Evolutionary conservation across 1,140 invertebrate species (phyloP), one percentile per base, ranked within the genome.

Genomic region (Sarcophaga bullata): DNA sequence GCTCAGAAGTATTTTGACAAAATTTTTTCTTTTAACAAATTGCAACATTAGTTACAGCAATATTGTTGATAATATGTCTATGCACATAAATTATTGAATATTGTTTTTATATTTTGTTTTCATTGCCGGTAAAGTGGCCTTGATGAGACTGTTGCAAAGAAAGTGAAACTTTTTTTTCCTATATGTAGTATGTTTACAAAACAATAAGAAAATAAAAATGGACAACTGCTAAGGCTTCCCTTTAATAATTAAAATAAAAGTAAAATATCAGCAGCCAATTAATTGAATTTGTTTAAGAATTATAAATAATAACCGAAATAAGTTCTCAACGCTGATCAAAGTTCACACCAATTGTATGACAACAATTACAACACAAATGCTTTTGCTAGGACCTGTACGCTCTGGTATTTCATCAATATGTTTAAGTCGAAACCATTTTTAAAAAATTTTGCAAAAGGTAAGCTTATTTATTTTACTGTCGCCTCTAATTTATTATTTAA

Each of bases 381-480:
- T 68, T 19, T 0, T 68, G 7, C 8, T 8, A 19, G 6, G 8
- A n/a, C n/a, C 10, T 17, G 19, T 68, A 19, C 19, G 3, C 9
- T 9, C 7, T 68, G 8, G 7, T 19, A 9, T 52, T 9, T 19
- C 17, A 68, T 19, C 62, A 85, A 80, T 80, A 89, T 89, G 87
- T 87, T 89, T 50, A 88, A 89, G 81, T 86, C 87, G 80, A 87
- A 85, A 82, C 84, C 86, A 76, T 84, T 89, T 76, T 75, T 87
- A 48, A 84, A 87, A 80, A 84, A 86, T 80, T 86, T 87, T 84
- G 84, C 85, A 11, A 87, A 86, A 87, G 87, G 87, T 89, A 87
- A 88, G 50, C 72, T 17, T 48, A 6, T 52, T 73, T 54, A 73
- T 48, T 8, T n/a, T 47, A 46, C 46, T 52, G 8, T 19, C 62